Evolutionary conservation across 2,113 vertebrate genomes (phyloP).

Genomic region (Clarias magur): DNA sequence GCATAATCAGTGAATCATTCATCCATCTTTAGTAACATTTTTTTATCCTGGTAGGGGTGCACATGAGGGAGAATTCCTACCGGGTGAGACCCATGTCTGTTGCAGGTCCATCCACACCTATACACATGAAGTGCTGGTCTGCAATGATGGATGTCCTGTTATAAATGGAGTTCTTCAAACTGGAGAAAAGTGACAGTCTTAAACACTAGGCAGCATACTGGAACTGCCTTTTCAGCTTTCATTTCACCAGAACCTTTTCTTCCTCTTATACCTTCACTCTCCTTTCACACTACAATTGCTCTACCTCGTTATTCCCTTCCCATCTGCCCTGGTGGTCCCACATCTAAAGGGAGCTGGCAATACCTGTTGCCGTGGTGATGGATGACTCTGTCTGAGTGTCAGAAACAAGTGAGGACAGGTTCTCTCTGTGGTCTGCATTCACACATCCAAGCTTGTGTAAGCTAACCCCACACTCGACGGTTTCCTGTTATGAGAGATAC

Average conservation of each 20-base stretch:
- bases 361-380: slow-evolving; percentile 40
- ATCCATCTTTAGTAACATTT: not conserved
- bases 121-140: not conserved
- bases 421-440: not conserved
- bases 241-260: slow-evolving; percentile 18
- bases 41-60: not conserved
- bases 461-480: not conserved
- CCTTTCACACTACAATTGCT: slow-evolving; percentile 24
- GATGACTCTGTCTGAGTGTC: slow-evolving; percentile 41
- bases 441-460: not conserved
- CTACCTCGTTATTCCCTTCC: slow-evolving; percentile 15
- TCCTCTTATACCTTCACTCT: not conserved
- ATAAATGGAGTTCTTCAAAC: not conserved
- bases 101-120: not conserved
- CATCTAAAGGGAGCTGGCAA: slow-evolving; percentile 39
- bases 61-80: not conserved
- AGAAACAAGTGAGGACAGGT: not conserved
- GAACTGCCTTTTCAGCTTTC: not conserved
- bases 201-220: not conserved
- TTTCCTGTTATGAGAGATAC: not conserved
- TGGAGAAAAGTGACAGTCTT: not conserved
- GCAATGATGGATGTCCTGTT: slow-evolving; percentile 15
- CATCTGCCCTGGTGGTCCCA: slow-evolving; percentile 31
- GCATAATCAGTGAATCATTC: not conserved
- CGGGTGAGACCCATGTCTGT: not conserved